Base-by-base conservation (phyloP, 2,797 vertebrate species). In the Pitangus sulphuratus region DNA sequence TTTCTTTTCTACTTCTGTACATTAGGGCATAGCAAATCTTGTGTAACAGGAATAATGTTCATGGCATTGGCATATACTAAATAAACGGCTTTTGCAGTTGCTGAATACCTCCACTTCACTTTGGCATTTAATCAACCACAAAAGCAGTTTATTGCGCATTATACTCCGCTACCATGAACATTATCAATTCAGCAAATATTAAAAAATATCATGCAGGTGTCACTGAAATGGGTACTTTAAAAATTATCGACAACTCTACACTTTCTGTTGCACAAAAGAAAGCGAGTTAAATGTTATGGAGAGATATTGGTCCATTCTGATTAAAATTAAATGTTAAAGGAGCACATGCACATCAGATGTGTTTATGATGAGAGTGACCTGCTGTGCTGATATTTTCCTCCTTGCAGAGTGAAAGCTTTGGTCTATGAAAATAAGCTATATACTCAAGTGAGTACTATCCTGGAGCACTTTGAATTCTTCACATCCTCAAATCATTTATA, bases 151-250 rank as follows among this genome's bases (percentile, higher is more conserved):
- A 98, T 97, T 97, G 97, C 30, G 3, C 93, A 92, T 95, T 96
- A 95, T 94, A 96, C 96, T 97, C 97, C 4, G 47, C 97, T 97
- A 93, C 90, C 87, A 93, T 89, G 97, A 97, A 97, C 97, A 97
- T 98, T 97, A 97, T 97, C 97, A 97, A 96, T 97, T 98, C 97
- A 97, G 97, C 95, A 98, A 98, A 98, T 96, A 97, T 98, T 95
- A 94, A 95, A 92, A 94, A 95, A 92, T 92, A 94, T 51, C 85
- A 90, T 60, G 91, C 62, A 84, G 85, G 89, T 94, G 87, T 91
- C 95, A 93, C 44, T 87, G 83, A 93, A 96, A 95, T 86, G 50
- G 70, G 48, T 86, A 69, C 24, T 86, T 90, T 14, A 66, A 94
- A 96, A 96, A 94, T 86, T 94, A 96, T 91, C 1, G 5, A 61